Evolutionary conservation across 2,797 vertebrate genomes (phyloP), one percentile per base, ranked within the genome.

Genomic region (Dipus sagitta): DNA sequence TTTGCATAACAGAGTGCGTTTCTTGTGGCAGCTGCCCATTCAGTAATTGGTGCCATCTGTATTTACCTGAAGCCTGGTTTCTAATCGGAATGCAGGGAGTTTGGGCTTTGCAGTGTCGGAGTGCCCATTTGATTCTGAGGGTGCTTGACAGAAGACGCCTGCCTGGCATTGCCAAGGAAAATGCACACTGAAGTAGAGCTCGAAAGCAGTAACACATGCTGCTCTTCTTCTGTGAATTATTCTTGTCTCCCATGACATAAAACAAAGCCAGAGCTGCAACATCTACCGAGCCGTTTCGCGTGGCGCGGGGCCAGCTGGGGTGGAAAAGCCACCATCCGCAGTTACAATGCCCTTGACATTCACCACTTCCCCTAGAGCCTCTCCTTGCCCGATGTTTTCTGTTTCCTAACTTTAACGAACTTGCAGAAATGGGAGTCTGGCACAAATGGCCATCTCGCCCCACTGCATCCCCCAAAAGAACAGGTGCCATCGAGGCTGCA

Each of bases 21-120:
- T 92, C 92, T 89, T 86, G 71, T 96, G 96, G 96, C 96, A 94
- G 92, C 86, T 93, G 75, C 96, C 95, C 95, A 94, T 83, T 72
- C n/a, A 79, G 91, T 96, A 94, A 96, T 96, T 92, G 79, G 86
- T 85, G 86, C 96, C 96, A 97, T 97, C 97, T 97, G 95, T 94
- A 97, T 95, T 95, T 95, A 95, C 93, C 92, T 92, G 92, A 95
- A 93, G 93, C 86, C 93, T 92, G 24, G 71, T 91, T 90, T 94
- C 96, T 95, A 87, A 90, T 81, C 75, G 78, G 82, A 95, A 92
- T 70, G 13, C 60, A 71, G 42, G 75, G 34, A 96, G 24, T 88
- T 83, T 65, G 88, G 6, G 30, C 86, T 91, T 75, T 84, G 68
- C 88, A 34, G 94, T 96, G 90, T 91, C 78, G 62, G 42, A 47